phyloP scores from a whole-genome alignment of 2,888 invertebrate species.

The Nasonovia ribisnigri region DNA sequence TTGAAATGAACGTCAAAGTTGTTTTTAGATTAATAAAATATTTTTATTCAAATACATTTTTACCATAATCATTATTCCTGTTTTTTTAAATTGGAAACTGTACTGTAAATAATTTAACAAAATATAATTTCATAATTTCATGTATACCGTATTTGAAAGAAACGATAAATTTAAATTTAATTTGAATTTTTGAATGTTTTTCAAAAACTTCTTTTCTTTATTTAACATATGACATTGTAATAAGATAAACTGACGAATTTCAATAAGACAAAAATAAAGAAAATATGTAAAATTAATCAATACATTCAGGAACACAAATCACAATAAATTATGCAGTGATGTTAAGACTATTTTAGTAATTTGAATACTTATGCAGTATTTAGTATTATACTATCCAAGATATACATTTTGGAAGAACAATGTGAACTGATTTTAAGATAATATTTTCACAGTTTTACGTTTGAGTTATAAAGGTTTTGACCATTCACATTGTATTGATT shows the following conservation, averaged over 20 bases:
- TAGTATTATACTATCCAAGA: neutral
- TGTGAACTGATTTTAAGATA: neutral
- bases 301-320: neutral
- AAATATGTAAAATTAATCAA: neutral
- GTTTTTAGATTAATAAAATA: slow-evolving; percentile 26
- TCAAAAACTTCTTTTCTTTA: neutral
- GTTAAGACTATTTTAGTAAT: neutral
- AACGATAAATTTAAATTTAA: slow-evolving; percentile 7
- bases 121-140: neutral
- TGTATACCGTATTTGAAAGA: neutral
- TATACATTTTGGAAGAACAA: neutral
- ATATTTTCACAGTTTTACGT: neutral
- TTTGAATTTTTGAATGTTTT: neutral
- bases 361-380: too few relatives aligned
- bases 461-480: neutral
- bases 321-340: neutral
- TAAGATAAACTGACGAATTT: neutral
- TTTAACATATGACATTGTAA: neutral
- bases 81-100: neutral
- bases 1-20: neutral
- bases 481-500: neutral
- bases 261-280: neutral
- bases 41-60: neutral
- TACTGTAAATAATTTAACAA: slow-evolving; percentile 3
- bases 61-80: slow-evolving; percentile 16